Evolutionary conservation across 2,888 invertebrate species (phyloP).

Genomic region (Heliconius ethilla): DNA sequence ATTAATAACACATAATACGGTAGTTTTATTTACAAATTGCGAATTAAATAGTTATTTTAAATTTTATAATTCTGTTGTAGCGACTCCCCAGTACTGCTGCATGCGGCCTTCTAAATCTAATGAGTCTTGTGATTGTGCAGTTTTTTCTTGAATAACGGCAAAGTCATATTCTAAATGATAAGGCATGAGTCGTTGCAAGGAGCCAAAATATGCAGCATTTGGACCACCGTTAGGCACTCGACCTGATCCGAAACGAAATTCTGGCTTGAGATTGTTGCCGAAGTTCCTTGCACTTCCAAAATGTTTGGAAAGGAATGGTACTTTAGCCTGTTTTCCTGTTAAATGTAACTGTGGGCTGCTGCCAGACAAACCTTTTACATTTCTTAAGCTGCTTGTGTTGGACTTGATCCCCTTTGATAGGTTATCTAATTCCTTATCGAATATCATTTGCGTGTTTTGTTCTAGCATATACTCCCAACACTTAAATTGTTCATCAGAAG

Average conservation of each 20-base stretch:
- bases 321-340: conserved; percentile 69
- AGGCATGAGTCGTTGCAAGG: conserved; percentile 91
- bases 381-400: conserved; percentile 77
- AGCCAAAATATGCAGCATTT: conserved; percentile 93
- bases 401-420: conserved; percentile 85
- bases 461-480: conserved; percentile 97
- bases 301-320: conserved; percentile 86
- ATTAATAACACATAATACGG: conserved; percentile 62
- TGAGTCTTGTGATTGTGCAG: conserved; percentile 85
- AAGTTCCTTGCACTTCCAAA: conserved; percentile 91
- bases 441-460: conserved; percentile 93
- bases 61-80: conserved; percentile 90
- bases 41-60: conserved; percentile 41
- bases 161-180: conserved; percentile 91
- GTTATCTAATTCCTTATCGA: conserved; percentile 93
- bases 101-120: conserved; percentile 91
- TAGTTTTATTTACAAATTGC: conserved; percentile 75
- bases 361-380: conserved; percentile 84
- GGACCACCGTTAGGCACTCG: conserved; percentile 88
- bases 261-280: conserved; percentile 84
- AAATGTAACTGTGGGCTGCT: conserved; percentile 86
- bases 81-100: conserved; percentile 95
- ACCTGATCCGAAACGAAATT: conserved; percentile 82
- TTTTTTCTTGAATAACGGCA: conserved; percentile 90
- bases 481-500: conserved; percentile 93